These are phyloP conservation scores for Eulacestoma nigropectus DNA, from an alignment of 2,113 vertebrate species.

Conservation along the genomic window DNA sequence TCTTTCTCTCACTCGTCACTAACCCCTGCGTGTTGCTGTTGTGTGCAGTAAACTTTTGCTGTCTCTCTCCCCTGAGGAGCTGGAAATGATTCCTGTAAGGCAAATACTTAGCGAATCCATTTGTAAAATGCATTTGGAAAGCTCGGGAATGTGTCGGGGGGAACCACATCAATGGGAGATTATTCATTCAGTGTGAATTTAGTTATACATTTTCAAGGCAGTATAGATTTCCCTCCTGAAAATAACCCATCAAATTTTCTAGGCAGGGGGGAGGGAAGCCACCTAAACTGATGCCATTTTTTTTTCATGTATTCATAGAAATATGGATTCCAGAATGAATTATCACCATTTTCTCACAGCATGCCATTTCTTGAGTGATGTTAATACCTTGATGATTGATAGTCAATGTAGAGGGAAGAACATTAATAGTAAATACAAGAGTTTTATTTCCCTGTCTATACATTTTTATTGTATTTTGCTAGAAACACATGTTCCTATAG, in stretches of 20 bases:
- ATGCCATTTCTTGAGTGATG: background rate
- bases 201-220: background rate
- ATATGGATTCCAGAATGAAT: background rate
- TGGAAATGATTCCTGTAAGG: background rate
- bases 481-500: background rate
- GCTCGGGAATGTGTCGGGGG: background rate
- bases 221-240: background rate
- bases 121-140: background rate
- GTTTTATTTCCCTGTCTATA: background rate
- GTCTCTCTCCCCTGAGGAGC: background rate
- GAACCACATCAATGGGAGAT: background rate
- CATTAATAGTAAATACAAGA: background rate
- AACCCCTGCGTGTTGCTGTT: background rate
- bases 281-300: background rate
- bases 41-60: background rate
- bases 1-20: background rate
- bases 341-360: background rate
- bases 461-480: background rate
- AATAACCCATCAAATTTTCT: background rate
- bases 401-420: background rate
- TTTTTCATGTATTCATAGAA: background rate
- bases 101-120: background rate
- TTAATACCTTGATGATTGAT: background rate
- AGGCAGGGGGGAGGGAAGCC: background rate
- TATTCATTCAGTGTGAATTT: background rate